Percentiles rank a stretch among this genome's conserved stretches.
Conservation (phyloP, 2,797 vertebrate species). For the Babyrousa celebensis region DNA sequence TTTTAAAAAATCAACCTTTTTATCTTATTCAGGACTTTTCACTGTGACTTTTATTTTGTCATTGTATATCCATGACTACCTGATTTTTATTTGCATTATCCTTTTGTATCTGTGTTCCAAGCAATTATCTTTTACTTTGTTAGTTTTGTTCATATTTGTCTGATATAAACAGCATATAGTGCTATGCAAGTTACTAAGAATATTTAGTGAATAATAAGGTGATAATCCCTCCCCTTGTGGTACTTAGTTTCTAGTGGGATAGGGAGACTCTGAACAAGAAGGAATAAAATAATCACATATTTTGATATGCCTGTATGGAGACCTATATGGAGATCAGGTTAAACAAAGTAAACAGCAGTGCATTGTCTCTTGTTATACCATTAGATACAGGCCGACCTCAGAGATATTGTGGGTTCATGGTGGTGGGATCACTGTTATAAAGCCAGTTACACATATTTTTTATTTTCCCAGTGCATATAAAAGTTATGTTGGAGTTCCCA, state of each 20-base stretch:
- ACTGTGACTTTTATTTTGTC: neutral
- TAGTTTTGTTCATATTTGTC: neutral
- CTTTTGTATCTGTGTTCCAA: neutral
- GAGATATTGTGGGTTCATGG: neutral
- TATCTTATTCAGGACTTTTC: neutral
- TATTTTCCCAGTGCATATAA: neutral
- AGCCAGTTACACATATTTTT: neutral
- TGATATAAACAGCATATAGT: neutral
- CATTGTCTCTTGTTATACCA: neutral
- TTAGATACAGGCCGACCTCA: neutral
- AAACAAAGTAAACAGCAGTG: neutral
- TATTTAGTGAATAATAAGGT: neutral
- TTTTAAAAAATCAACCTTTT: neutral
- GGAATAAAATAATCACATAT: neutral
- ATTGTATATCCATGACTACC: too few relatives aligned
- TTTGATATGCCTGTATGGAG: neutral
- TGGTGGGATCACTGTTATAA: neutral
- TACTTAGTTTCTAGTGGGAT: neutral
- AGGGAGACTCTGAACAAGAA: neutral
- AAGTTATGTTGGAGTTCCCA: neutral
- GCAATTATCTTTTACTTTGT: neutral
- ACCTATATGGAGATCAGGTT: neutral
- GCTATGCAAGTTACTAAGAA: neutral
- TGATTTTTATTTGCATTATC: neutral
- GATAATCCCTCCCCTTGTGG: neutral